These are phyloP conservation scores for Gallinago solitaria DNA, from an alignment of 2,797 vertebrate genomes.

Conservation along the genomic window DNA sequence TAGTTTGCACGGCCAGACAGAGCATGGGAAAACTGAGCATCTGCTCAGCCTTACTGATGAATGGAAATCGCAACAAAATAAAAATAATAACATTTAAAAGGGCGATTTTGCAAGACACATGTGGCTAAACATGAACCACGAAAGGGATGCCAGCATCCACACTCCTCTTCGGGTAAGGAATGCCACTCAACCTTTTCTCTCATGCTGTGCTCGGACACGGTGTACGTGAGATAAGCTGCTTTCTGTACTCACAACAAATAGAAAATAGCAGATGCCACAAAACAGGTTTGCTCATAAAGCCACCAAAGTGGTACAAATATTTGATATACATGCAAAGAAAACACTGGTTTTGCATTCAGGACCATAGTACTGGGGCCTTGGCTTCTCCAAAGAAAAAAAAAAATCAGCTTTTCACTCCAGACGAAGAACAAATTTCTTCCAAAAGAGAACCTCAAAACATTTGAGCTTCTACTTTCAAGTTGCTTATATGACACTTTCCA, in stretches of 20 bases:
- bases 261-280: background rate
- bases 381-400: background rate
- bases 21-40: background rate
- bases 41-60: background rate
- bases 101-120: background rate
- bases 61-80: background rate
- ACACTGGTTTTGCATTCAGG: background rate
- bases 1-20: background rate
- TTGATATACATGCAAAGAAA: background rate
- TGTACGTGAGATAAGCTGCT: background rate
- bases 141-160: background rate
- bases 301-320: background rate
- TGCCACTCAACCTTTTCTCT: background rate
- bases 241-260: background rate
- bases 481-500: background rate
- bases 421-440: background rate
- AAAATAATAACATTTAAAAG: background rate
- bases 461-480: background rate
- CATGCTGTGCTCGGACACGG: accelerated
- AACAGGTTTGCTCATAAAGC: background rate
- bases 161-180: background rate
- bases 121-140: background rate
- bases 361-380: background rate
- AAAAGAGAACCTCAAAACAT: background rate
- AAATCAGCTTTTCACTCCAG: background rate